phyloP scores from a whole-genome alignment of 1,140 invertebrate species.

The Scaptomyza hsui region DNA sequence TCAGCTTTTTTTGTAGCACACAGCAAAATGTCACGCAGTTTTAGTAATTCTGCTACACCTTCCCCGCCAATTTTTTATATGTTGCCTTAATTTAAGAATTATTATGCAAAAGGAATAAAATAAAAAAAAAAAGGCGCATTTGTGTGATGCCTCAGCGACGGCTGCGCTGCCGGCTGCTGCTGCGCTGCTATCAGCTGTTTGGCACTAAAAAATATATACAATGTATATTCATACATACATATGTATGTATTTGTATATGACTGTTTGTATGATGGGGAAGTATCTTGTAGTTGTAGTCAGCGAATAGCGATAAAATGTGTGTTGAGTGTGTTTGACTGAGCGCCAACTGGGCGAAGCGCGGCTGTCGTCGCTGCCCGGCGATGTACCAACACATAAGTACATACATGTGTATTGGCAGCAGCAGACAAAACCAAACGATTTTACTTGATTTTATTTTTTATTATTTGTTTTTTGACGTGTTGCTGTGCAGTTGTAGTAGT shows the following conservation, averaged over 20 bases:
- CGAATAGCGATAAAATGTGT: conserved; percentile 22
- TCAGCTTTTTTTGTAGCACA: conserved; percentile 50
- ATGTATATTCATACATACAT: background rate
- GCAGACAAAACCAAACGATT: conserved; percentile 52
- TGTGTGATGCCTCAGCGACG: background rate
- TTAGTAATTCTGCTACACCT: conserved; percentile 15
- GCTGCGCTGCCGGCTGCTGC: conserved; percentile 26
- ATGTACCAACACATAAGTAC: conserved; percentile 1
- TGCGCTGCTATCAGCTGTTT: conserved; percentile 64
- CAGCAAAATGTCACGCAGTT: conserved; percentile 67
- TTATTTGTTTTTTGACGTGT: conserved; percentile 57
- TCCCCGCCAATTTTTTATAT: background rate
- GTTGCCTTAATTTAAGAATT: conserved; percentile 10
- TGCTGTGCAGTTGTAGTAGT: conserved; percentile 42
- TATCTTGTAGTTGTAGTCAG: conserved; percentile 31
- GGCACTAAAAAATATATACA: conserved; percentile 30
- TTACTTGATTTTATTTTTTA: conserved; percentile 66
- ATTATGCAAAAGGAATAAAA: conserved; percentile 10
- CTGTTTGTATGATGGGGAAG: conserved; percentile 27
- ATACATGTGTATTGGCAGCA: conserved; percentile 40
- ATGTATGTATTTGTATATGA: background rate
- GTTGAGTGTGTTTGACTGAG: conserved; percentile 51
- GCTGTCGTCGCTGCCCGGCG: conserved; percentile 39
- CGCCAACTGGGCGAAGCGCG: conserved; percentile 65
- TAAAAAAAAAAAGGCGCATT: conserved; percentile 7